Evolutionary conservation across 2,888 invertebrate species (phyloP), one percentile per base, ranked within the genome.

Genomic region (Tenthredo distinguenda): DNA sequence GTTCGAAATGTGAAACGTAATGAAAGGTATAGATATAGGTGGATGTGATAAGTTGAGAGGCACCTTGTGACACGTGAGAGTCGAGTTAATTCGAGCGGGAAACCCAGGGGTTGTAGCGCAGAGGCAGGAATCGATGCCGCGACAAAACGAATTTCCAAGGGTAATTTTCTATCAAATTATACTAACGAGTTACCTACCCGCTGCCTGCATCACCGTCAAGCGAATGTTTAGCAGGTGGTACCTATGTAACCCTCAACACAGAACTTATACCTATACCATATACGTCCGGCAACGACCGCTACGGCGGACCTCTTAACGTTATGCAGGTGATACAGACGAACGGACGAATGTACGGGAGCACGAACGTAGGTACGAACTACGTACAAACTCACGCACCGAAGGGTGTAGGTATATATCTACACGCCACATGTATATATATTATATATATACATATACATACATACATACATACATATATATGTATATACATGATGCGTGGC

Each of bases 301-400:
- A 47, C 76, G 47, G 18, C 7, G 10, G 50, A 12, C 40, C 40
- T 74, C 50, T 55, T 34, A 50, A 87, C 86, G 87, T 77, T 76
- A 71, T 87, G 88, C 90, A 89, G 89, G 90, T 90, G 89, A 89
- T 88, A 87, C 87, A 85, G 87, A 37, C 37, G 62, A 81, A 55
- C 79, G 40, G 15, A 77, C 77, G 77, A 74, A 74, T 81, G 40
- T 31, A 40, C 62, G 40, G 31, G 58, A 58, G 62, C 40, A 81
- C 15, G 81, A 62, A 31, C 50, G 50, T 77, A 55, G 31, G 31
- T 26, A 77, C 40, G 40, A 26, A 72, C 15, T 50, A 31, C 31
- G 31, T 47, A 77, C 55, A 1, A 55, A 74, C n/a, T 26, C 21
- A 77, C 15, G 77, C 7, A 40, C 3, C 21, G 58, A 58, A 37